phyloP scores from a whole-genome alignment of 2,797 vertebrate genomes.

The Parauchenoglanis punctatus region DNA sequence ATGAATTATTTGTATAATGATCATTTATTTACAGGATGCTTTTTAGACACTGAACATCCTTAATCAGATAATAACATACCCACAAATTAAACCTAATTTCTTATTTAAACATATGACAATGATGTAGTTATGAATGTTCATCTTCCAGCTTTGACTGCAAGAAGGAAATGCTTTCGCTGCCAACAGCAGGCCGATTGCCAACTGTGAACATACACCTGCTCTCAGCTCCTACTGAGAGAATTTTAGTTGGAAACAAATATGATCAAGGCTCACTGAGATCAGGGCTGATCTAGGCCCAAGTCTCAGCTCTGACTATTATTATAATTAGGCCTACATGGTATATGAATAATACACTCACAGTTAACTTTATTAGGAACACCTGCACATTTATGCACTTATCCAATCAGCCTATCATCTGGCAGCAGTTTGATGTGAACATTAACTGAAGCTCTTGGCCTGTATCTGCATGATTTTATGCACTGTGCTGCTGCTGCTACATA shows the following conservation, averaged over 20 bases:
- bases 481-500: neutral
- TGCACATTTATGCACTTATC: neutral
- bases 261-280: constrained; percentile 4
- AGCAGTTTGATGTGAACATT: neutral
- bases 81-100: neutral
- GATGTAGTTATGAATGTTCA: constrained; percentile 11
- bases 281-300: neutral
- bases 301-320: neutral
- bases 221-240: constrained; percentile 12
- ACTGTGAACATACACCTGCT: constrained; percentile 26
- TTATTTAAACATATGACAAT: neutral
- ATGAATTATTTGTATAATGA: neutral
- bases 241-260: constrained; percentile 2
- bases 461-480: neutral
- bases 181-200: constrained; percentile 28
- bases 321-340: too few relatives aligned
- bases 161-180: neutral
- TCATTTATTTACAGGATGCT: neutral
- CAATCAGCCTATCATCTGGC: neutral
- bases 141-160: constrained; percentile 15
- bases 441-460: neutral
- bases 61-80: neutral
- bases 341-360: neutral
- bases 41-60: neutral
- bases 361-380: neutral